Conservation (phyloP, 2,113 vertebrate genomes). For the Dipodomys stephensi region DNA sequence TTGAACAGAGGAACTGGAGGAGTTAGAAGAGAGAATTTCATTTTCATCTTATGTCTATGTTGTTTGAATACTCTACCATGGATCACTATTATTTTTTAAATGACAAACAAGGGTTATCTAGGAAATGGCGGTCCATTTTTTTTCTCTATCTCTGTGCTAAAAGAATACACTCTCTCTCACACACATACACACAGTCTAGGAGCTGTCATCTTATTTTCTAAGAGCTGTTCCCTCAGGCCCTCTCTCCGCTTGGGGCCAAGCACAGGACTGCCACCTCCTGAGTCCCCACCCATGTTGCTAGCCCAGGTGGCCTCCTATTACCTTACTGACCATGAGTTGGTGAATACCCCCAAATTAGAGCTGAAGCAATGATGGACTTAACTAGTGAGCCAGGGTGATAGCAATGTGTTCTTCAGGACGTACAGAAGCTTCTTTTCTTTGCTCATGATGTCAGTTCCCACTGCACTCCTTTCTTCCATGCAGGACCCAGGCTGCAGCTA, state of each 20-base stretch:
- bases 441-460: neutral
- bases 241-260: neutral
- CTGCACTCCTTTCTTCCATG: neutral
- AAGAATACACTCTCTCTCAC: neutral
- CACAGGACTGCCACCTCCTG: neutral
- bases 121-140: constrained; percentile 35
- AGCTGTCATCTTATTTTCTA: neutral
- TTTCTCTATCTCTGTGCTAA: neutral
- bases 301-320: neutral
- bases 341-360: neutral
- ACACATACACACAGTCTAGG: neutral
- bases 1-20: neutral
- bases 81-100: constrained; percentile 43
- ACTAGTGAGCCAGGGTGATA: neutral
- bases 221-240: neutral
- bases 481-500: neutral
- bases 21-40: neutral
- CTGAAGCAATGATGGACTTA: neutral
- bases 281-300: neutral
- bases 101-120: constrained; percentile 38
- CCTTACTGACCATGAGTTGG: neutral
- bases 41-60: constrained; percentile 59
- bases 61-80: constrained; percentile 20
- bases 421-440: neutral
- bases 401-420: fast-evolving